These are phyloP conservation scores for Ceratosolen solmsi DNA, from an alignment of 1,140 invertebrate genomes.

Conservation along the genomic window DNA sequence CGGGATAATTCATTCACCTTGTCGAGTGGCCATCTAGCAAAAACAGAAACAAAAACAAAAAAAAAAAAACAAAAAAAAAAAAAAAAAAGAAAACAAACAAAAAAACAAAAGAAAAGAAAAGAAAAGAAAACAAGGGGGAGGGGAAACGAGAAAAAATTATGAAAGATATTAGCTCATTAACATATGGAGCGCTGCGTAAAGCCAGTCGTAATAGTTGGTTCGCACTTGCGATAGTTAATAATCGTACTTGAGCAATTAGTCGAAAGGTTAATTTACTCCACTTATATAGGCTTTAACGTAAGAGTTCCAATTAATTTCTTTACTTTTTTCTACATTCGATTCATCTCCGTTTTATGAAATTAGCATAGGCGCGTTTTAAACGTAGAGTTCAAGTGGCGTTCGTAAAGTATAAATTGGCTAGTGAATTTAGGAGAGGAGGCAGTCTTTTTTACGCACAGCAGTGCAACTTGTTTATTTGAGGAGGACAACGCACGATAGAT, in stretches of 20 bases:
- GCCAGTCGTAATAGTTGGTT: neutral
- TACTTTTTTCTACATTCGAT: neutral
- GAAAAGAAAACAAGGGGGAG: too few relatives aligned
- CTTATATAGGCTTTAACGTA: neutral
- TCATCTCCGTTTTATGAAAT: neutral
- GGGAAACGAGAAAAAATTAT: neutral
- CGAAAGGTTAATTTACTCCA: conserved; percentile 14
- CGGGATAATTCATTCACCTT: neutral
- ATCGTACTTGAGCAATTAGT: neutral
- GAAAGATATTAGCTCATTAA: conserved; percentile 12
- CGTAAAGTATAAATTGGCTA: too few relatives aligned
- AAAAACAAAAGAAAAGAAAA: neutral
- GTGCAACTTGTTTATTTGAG: too few relatives aligned
- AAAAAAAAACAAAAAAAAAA: neutral
- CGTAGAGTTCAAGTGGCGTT: neutral
- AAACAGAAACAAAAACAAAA: neutral
- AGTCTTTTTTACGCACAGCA: too few relatives aligned
- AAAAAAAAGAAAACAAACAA: neutral
- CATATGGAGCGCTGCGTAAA: neutral
- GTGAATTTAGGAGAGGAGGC: too few relatives aligned
- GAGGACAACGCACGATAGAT: too few relatives aligned
- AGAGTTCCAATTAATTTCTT: neutral
- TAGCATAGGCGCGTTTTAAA: neutral
- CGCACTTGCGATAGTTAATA: neutral
- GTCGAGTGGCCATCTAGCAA: too few relatives aligned